These are phyloP conservation scores for Nasonia longicornis DNA, from an alignment of 1,140 invertebrate species.

Conservation along the genomic window DNA sequence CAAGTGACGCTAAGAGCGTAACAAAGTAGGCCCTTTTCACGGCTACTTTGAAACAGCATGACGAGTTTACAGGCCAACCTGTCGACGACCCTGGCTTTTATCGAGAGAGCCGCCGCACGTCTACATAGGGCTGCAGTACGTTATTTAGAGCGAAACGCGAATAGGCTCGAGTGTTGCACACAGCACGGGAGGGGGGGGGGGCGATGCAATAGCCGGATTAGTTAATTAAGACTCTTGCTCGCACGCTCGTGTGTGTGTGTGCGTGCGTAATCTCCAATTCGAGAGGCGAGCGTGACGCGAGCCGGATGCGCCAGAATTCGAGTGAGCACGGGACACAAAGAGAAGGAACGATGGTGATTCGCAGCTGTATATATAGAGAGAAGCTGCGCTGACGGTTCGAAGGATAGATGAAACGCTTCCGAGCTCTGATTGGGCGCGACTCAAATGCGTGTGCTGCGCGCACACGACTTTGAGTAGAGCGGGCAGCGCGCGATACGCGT, in stretches of 20 bases:
- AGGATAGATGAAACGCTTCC: constrained; percentile 2
- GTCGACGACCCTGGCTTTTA: not conserved
- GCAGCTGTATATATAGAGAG: not conserved
- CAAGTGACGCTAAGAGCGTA: not conserved
- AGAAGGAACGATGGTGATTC: not conserved
- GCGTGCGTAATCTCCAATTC: not conserved
- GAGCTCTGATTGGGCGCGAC: not conserved
- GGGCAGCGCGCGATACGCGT: too few species aligned
- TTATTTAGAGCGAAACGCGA: constrained; percentile 10
- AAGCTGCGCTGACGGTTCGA: not conserved
- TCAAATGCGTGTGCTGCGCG: too few species aligned
- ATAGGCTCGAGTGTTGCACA: not conserved
- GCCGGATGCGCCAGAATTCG: not conserved
- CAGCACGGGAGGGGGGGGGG: not conserved
- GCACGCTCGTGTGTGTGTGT: not conserved
- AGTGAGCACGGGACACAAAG: not conserved
- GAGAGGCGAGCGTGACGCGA: not conserved
- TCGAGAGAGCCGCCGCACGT: not conserved
- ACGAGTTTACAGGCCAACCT: not conserved
- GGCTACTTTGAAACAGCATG: not conserved
- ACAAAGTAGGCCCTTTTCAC: not conserved
- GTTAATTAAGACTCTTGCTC: constrained; percentile 27
- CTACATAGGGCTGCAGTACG: not conserved
- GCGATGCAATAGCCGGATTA: constrained; percentile 7
- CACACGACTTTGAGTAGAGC: too few species aligned